These are phyloP conservation scores for Pseudomyrmex sp. DNA, from an alignment of 1,140 invertebrate species.

Conservation along the genomic window DNA sequence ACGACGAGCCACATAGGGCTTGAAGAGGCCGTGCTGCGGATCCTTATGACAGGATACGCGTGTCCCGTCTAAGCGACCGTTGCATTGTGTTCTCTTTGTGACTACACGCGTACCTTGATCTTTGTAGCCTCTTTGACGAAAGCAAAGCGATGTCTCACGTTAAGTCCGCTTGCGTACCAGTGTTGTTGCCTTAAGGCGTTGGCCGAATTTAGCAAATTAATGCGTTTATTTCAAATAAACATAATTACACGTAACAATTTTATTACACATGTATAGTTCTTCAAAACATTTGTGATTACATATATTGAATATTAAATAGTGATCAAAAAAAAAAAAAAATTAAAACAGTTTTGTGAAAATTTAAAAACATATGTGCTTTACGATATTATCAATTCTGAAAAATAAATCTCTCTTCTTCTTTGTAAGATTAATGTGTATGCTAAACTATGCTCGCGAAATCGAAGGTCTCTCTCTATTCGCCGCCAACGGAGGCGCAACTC, in stretches of 20 bases:
- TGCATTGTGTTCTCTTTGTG: constrained; percentile 41
- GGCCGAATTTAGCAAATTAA: neutral
- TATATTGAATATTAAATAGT: neutral
- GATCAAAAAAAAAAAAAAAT: neutral
- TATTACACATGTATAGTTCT: no score
- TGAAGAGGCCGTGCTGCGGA: constrained; percentile 18
- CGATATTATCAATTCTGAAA: neutral
- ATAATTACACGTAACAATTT: no score
- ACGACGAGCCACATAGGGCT: constrained; percentile 63
- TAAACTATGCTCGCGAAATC: neutral
- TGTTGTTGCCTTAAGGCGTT: constrained; percentile 3
- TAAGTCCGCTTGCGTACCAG: neutral
- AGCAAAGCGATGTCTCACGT: constrained; percentile 27
- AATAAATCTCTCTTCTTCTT: neutral
- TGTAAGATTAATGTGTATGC: constrained; percentile 1
- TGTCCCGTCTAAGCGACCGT: constrained; percentile 56
- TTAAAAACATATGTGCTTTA: neutral
- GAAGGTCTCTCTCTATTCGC: neutral
- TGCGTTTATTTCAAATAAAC: neutral
- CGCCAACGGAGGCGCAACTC: no score
- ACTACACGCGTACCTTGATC: constrained; percentile 23
- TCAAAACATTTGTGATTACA: neutral
- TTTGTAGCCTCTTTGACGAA: constrained; percentile 33
- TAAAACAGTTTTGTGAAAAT: no score
- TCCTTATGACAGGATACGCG: constrained; percentile 70